Evolutionary conservation across 2,888 invertebrate species (phyloP), one percentile per base, ranked within the genome.

Genomic region (Acrocera orbiculus): DNA sequence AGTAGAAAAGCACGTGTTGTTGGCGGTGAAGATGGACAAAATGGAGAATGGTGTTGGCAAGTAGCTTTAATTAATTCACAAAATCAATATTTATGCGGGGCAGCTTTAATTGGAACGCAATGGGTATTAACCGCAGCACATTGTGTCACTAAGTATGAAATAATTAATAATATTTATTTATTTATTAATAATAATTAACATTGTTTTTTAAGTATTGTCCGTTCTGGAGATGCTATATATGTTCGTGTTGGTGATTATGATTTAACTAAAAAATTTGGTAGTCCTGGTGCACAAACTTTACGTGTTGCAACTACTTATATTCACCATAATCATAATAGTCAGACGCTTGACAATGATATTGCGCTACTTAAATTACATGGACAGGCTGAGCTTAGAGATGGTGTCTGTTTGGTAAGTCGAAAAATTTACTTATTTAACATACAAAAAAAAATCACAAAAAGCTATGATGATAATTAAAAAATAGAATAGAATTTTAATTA

Each of bases 11-110:
- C 54, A 5, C 57, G 60, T 20, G 87, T 90, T 38, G 87, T 90
- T 42, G 90, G 90, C 9, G 90, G 90, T 10, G 82, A 79, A 56
- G 89, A 90, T 53, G 85, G 89, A 3, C 78, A 77, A 46, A 78
- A 86, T 37, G 87, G 85, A 28, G 89, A 89, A 65, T 90, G 89
- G 87, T 89, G 89, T 60, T 89, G 89, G 89, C 87, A 87, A 63
- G 85, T 83, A 42, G 90, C 90, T 2, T 67, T 90, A 43, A 89
- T 90, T 55, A 90, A 90, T 62, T 83, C 86, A 2, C 65, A 86
- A 37, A 90, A 90, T 63, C 90, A 90, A 61, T 90, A 90, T 61
- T 67, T 90, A 26, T 90, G 90, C 54, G 90, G 90, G 5, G 90
- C 87, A 13, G 89, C 89, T 3, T 69, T 90, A 10, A 87, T 90